These are phyloP conservation scores for Melanerpes aurifrons DNA, from an alignment of 2,113 vertebrate species.

Conservation along the genomic window DNA sequence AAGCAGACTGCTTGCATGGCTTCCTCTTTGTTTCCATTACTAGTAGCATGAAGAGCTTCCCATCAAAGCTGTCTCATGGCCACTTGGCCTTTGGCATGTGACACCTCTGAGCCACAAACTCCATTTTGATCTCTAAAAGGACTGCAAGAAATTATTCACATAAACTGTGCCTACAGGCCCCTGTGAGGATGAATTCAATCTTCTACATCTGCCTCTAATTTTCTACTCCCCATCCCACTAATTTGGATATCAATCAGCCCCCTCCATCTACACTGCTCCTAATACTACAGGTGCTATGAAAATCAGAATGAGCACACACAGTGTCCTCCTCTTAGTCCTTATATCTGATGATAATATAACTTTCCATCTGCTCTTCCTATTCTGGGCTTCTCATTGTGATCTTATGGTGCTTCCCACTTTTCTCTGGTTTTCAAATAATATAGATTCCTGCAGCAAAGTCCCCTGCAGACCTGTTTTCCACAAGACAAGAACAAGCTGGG, in stretches of 20 bases:
- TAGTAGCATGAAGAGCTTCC: not conserved
- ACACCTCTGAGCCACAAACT: not conserved
- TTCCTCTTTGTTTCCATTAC: slow-evolving; percentile 9
- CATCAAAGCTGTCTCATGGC: not conserved
- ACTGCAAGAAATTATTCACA: not conserved
- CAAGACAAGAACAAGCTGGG: no score
- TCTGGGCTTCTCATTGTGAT: not conserved
- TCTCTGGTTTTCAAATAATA: not conserved
- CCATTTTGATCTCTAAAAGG: not conserved
- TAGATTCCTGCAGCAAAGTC: not conserved
- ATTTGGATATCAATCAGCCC: not conserved
- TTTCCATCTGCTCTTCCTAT: not conserved
- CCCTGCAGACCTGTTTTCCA: no score
- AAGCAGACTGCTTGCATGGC: not conserved
- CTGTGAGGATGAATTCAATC: not conserved
- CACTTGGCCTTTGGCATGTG: not conserved
- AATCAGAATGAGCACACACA: not conserved
- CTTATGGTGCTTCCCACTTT: not conserved
- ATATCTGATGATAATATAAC: not conserved
- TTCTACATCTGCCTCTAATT: not conserved
- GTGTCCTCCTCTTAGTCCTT: not conserved
- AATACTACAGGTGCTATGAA: not conserved
- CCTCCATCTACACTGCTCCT: not conserved
- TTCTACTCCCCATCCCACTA: not conserved
- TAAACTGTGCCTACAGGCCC: not conserved